A percentile compares a stretch with the other conserved stretches of the same genome.
Evolutionary conservation across 2,797 vertebrate species (phyloP).

Genomic region (Pseudotriccus pelzelni): DNA sequence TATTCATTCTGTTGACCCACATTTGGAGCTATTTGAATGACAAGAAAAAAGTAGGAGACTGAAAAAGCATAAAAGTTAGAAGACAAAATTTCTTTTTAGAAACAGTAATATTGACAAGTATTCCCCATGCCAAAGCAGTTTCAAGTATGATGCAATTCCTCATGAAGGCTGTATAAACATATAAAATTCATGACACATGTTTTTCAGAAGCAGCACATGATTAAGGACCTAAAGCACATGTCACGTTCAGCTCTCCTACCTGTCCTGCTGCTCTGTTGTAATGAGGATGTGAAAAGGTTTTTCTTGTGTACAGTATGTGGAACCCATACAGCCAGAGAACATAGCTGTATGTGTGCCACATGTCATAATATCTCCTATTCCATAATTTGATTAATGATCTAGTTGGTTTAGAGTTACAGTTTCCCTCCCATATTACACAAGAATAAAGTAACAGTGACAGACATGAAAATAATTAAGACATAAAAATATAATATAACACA

Average conservation of each 20-base stretch:
- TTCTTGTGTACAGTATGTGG: background rate
- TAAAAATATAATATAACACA: background rate
- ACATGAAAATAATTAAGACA: background rate
- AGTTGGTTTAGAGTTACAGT: background rate
- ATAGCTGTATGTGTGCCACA: background rate
- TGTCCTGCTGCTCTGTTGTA: background rate
- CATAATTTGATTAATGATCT: background rate
- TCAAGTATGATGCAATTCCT: background rate
- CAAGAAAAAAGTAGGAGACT: background rate
- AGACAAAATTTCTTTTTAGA: background rate
- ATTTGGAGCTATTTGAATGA: background rate
- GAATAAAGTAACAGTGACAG: background rate
- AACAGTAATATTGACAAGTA: background rate
- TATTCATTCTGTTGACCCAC: background rate
- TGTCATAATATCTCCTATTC: background rate
- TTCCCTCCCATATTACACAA: background rate
- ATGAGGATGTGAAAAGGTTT: background rate
- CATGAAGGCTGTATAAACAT: background rate
- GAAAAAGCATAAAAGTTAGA: background rate
- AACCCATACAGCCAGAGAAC: background rate
- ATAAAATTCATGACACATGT: conserved; percentile 2
- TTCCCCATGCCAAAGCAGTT: background rate
- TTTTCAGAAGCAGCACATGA: conserved; percentile 36
- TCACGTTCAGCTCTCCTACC: conserved; percentile 33
- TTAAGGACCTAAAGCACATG: conserved; percentile 15